These are phyloP conservation scores for Ectemnius continuus DNA, from an alignment of 2,888 invertebrate genomes.

Conservation along the genomic window DNA sequence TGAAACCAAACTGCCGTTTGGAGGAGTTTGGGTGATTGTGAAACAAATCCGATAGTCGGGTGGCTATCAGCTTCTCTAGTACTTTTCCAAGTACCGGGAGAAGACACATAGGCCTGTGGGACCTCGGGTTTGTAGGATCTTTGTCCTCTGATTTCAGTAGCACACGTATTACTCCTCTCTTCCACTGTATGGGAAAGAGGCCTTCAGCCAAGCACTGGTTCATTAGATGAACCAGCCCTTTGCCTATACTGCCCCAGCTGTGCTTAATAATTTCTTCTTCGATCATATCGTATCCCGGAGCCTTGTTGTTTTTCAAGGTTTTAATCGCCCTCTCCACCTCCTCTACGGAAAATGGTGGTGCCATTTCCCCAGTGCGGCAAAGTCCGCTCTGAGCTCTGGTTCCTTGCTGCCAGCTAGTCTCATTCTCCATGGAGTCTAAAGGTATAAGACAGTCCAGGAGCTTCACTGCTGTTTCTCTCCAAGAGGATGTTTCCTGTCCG, in stretches of 20 bases:
- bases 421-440: no score
- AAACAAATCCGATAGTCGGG: not conserved
- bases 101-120: conserved; percentile 21
- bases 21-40: no score
- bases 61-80: not conserved
- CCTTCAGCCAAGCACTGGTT: conserved; percentile 3
- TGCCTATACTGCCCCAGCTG: not conserved
- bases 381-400: no score
- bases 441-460: not conserved
- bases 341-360: not conserved
- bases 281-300: conserved; percentile 15
- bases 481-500: not conserved
- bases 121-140: not conserved
- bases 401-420: no score
- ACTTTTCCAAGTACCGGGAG: not conserved
- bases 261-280: conserved; percentile 8
- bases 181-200: conserved; percentile 17
- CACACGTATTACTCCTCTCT: not conserved
- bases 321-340: not conserved
- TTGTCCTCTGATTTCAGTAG: conserved; percentile 5
- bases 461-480: not conserved
- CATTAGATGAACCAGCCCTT: not conserved
- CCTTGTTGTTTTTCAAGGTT: not conserved
- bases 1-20: no score
- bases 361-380: no score